Base-by-base conservation (phyloP, 2,888 invertebrate species). In the Prosopocoilus inquinatus region DNA sequence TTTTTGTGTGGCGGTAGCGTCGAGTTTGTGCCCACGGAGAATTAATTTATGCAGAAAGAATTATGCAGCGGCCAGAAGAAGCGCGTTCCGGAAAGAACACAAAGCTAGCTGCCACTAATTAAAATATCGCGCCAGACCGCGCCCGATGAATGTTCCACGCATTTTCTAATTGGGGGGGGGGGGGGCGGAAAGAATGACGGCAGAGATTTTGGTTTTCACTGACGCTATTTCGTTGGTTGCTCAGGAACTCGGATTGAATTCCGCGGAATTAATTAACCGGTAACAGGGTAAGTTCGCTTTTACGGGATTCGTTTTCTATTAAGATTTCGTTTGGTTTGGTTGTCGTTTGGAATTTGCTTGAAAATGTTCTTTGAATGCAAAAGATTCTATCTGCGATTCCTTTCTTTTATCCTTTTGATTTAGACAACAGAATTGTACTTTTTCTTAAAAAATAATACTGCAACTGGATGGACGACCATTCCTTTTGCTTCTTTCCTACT, bases 71-170 rank as follows among this genome's bases (percentile, higher is more conserved):
- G 56, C 50, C 57, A 55, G 53, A 47, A 48, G 58, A 57, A 58
- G 58, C 57, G 53, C 55, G 61, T 61, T 63, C 63, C 61, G 60
- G 59, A 61, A 63, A 55, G 58, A 58, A 58, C 55, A 58, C 58
- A 58, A 59, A 57, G 56, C 59, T 48, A 50, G 55, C 53, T 57
- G 50, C 59, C 59, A 60, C 58, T 63, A 63, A 64, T 64, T 64
- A 64, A 64, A 63, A 63, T 60, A 62, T 59, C 59, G 62, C 60
- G 64, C 62, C 58, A 64, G 62, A 57, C 60, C 61, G 63, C 58
- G 55, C 57, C 47, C 53, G 57, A 43, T 55, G 58, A 61, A 61
- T 57, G 55, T 60, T 43, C 61, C 53, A 57, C 55, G 58, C 61
- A 62, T 60, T 60, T 62, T 62, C 61, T 60, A 61, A 63, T 63